Base-by-base conservation (phyloP, 2,888 invertebrate species). In the Elgonia sp. region DNA sequence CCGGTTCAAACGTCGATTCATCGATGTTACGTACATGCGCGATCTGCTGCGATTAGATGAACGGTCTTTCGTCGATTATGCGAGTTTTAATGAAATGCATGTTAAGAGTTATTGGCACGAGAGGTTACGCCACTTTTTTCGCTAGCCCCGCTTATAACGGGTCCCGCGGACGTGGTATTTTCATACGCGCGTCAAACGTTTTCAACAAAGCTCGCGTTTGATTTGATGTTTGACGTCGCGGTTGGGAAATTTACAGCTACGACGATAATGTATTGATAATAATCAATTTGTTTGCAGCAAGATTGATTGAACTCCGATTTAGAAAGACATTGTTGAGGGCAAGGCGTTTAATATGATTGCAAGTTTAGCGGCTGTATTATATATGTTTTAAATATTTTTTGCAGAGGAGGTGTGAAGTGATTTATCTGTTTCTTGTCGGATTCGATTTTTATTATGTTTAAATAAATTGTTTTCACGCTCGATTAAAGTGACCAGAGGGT, bases 121-220 rank as follows among this genome's bases (percentile, higher is more conserved):
- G 91, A 82, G 86, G 77, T 82, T 86, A 76, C 20, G 60, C 67
- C 50, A 55, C 21, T 86, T 86, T 86, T 86, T 81, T 50, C 29
- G 18, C 18, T 75, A 73, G 69, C 40, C 50, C 29, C 50, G 42
- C 29, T 80, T 57, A 67, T 62, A 70, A 69, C 77, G 79, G 67
- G 29, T 65, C 57, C 46, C 18, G 42, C 50, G 65, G 73, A 87
- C 88, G 90, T 90, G 90, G 90, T 90, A 91, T 91, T 93, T 92
- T 92, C 93, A 92, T 92, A 92, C 91, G 91, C 91, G 90, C 91
- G 91, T 93, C 92, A 92, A 93, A 92, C 91, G 90, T 91, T 85
- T 80, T 79, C 67, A 84, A 79, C 72, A 50, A 85, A 70, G 29
- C 62, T 72, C 29, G 21, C 10, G 9, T 57, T 40, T 42, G 70